A percentile compares a stretch with the other conserved stretches of the same genome.
Evolutionary conservation across 1,140 invertebrate species (phyloP).

Genomic region (Bombus impatiens): DNA sequence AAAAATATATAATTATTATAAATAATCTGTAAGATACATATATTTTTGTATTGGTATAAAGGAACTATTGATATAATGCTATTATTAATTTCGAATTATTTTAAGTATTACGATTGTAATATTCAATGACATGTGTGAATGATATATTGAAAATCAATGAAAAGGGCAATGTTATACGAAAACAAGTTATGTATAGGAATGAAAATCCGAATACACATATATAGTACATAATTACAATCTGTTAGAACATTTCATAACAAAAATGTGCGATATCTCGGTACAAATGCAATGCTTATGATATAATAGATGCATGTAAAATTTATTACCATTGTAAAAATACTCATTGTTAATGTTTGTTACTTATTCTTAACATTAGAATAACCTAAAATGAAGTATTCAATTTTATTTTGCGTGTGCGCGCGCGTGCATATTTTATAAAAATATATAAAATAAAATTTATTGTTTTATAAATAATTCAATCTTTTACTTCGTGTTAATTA

Average conservation of each 20-base stretch:
- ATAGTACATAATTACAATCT: not conserved
- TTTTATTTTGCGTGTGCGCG: not conserved
- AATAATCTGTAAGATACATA: not conserved
- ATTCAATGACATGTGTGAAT: not conserved
- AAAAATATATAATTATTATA: not conserved
- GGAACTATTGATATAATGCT: not conserved
- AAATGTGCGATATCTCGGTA: not conserved
- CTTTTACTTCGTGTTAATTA: not conserved
- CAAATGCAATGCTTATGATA: not conserved
- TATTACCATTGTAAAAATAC: not conserved
- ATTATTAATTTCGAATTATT: not conserved
- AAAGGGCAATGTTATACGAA: not conserved
- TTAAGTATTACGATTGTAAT: not conserved
- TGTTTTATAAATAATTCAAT: not conserved
- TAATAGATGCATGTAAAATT: slow-evolving; percentile 16
- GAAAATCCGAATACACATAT: not conserved
- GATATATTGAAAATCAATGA: slow-evolving; percentile 17
- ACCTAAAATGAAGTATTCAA: not conserved
- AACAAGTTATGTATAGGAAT: not conserved
- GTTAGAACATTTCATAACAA: not conserved
- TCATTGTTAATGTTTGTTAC: not conserved
- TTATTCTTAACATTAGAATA: not conserved
- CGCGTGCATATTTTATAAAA: not conserved
- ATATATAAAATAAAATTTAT: not conserved
- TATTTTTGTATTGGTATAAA: not conserved